Percentiles rank a stretch among this genome's conserved stretches.
phyloP scores from a whole-genome alignment of 2,888 invertebrate genomes.

The Pollenia angustigena region DNA sequence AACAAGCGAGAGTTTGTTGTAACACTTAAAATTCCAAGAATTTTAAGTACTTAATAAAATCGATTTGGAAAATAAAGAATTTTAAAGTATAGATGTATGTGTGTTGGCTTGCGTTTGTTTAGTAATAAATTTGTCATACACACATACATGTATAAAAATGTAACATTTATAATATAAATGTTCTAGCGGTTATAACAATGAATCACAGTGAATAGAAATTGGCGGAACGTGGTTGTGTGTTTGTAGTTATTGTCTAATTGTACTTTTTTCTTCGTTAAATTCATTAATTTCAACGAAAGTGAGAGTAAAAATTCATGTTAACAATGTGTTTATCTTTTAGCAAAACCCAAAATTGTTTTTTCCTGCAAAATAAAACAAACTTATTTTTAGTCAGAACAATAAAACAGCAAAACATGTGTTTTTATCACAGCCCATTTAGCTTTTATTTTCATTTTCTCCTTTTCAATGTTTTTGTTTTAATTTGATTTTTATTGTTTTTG shows the following conservation, averaged over 20 bases:
- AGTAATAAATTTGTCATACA: too few relatives aligned
- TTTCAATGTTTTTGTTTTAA: background rate
- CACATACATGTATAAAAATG: too few relatives aligned
- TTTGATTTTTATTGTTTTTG: background rate
- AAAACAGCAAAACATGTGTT: conserved; percentile 8
- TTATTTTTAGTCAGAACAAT: background rate
- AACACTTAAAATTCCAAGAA: too few relatives aligned
- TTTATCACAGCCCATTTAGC: background rate
- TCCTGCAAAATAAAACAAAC: conserved; percentile 12
- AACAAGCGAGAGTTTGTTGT: too few relatives aligned
- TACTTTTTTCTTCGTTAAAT: conserved; percentile 35
- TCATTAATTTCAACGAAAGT: conserved; percentile 40
- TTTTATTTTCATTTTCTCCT: background rate
- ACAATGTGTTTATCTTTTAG: background rate
- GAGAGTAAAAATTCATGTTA: conserved; percentile 19
- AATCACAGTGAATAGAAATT: too few relatives aligned
- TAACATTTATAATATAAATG: too few relatives aligned
- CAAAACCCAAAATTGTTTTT: background rate
- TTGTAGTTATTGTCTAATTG: conserved; percentile 9
- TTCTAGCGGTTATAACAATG: too few relatives aligned
- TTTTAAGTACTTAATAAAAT: too few relatives aligned
- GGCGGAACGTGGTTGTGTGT: too few relatives aligned
- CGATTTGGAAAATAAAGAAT: too few relatives aligned
- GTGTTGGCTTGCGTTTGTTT: too few relatives aligned
- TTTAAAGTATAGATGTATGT: too few relatives aligned